These are phyloP conservation scores for Dasypus novemcinctus DNA, from an alignment of 2,113 vertebrate genomes.

Conservation along the genomic window DNA sequence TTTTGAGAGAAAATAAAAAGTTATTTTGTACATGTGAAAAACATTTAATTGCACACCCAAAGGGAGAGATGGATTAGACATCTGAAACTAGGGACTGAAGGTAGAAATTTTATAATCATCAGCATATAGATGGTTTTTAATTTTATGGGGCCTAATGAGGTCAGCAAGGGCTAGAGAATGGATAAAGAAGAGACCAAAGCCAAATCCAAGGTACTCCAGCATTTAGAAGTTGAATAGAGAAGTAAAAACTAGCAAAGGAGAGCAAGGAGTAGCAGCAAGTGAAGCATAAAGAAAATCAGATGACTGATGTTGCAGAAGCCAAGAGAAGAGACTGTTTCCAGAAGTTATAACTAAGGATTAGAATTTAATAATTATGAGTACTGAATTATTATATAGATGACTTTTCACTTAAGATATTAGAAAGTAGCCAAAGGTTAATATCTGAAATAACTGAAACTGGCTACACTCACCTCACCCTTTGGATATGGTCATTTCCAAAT, in stretches of 20 bases:
- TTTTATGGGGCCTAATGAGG: not conserved
- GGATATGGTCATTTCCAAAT: too few relatives aligned
- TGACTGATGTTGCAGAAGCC: not conserved
- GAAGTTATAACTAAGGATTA: not conserved
- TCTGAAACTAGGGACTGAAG: not conserved
- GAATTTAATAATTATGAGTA: too few relatives aligned
- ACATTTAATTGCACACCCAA: not conserved
- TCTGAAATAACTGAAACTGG: too few relatives aligned
- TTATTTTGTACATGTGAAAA: not conserved
- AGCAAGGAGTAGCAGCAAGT: not conserved
- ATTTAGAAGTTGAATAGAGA: not conserved
- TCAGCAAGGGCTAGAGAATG: not conserved
- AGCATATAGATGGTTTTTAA: not conserved
- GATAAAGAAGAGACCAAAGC: not conserved
- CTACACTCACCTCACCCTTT: too few relatives aligned
- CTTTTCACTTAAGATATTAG: too few relatives aligned
- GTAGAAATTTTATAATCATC: not conserved
- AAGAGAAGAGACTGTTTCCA: not conserved
- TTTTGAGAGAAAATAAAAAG: conserved; percentile 12
- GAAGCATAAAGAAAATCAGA: not conserved
- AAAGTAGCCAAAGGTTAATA: too few relatives aligned
- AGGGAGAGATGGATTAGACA: not conserved
- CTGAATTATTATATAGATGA: too few relatives aligned
- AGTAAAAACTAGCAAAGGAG: not conserved
- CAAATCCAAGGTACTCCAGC: not conserved